Base-by-base conservation (phyloP, 2,113 vertebrate species). In the Corapipo altera region DNA sequence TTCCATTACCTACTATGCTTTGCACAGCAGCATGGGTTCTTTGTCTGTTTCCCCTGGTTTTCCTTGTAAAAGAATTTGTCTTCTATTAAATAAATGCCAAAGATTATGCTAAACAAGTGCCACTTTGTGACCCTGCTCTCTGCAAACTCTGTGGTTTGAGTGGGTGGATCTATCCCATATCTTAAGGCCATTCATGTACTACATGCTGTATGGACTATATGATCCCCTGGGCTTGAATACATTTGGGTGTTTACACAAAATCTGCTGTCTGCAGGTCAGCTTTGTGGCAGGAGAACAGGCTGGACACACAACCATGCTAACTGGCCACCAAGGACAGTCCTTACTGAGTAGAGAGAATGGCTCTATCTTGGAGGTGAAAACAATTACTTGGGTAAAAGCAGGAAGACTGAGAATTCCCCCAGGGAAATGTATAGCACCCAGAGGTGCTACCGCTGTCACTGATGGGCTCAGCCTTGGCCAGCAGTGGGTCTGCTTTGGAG, bases 341-440 rank as follows among this genome's bases (percentile, higher is more conserved):
- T 58, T 54, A 33, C 13, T 0, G 8, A 51, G 30, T 11, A 15
- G 43, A 24, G 5, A 83, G 13, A 79, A 41, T 4, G 35, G 9
- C 27, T 64, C 24, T 62, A 41, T 33, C 54, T 69, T 73, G 58
- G 43, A 69, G 27, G 23, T 54, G 48, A 46, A 59, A 95, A 37
- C 57, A 54, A 8, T 39, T 55, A 21, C 20, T 71, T 43, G 35
- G 19, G 6, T 32, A 21, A 94, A 10, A 74, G n/a, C 23, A 49
- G 30, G 33, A 65, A 69, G 51, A 85, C 35, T 2, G 11, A 66
- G 30, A 59, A 12, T 8, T 15, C 8, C 20, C 8, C 2, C n/a
- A 22, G 7, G 11, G 59, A 43, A 33, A 43, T 2, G 2, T 6
- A n/a, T 1, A 39, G 23, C 8, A 27, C 41, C 67, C 8, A 3